A percentile compares a stretch with the other conserved stretches of the same genome.
Conservation (phyloP, 2,113 vertebrate genomes). For the Cyanistes caeruleus region DNA sequence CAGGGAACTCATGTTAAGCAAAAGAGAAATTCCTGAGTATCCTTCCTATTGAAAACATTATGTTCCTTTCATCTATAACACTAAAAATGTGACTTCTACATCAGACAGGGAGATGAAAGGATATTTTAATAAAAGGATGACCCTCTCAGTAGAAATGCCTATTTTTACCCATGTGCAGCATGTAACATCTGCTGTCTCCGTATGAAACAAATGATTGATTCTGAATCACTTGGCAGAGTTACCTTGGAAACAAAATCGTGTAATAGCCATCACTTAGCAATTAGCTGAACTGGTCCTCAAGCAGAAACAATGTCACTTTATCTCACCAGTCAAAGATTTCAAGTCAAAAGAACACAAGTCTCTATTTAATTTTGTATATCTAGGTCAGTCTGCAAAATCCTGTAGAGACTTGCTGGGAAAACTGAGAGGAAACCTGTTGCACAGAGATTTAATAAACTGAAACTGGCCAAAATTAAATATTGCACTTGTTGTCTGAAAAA, state of each 20-base stretch:
- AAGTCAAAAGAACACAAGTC: background rate
- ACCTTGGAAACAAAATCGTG: constrained; percentile 33
- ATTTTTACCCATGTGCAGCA: background rate
- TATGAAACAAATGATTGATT: background rate
- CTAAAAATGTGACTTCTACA: background rate
- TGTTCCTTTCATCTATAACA: background rate
- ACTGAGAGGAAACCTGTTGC: background rate
- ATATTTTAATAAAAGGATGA: constrained; percentile 33
- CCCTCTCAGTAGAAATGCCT: background rate
- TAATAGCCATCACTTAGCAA: constrained; percentile 4
- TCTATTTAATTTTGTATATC: background rate
- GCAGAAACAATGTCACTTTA: constrained; percentile 18
- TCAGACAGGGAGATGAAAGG: background rate
- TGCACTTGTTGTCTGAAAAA: background rate
- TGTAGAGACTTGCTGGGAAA: background rate
- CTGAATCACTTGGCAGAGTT: background rate
- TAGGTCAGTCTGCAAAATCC: background rate
- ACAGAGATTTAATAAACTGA: background rate
- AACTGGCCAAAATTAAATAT: background rate
- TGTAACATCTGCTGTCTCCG: background rate
- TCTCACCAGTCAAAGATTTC: constrained; percentile 16
- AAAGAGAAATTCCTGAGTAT: background rate
- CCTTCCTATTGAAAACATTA: background rate
- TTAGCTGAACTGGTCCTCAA: constrained; percentile 7
- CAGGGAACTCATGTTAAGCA: background rate